Evolutionary conservation across 2,888 invertebrate species (phyloP).

Genomic region (Timandra comae): DNA sequence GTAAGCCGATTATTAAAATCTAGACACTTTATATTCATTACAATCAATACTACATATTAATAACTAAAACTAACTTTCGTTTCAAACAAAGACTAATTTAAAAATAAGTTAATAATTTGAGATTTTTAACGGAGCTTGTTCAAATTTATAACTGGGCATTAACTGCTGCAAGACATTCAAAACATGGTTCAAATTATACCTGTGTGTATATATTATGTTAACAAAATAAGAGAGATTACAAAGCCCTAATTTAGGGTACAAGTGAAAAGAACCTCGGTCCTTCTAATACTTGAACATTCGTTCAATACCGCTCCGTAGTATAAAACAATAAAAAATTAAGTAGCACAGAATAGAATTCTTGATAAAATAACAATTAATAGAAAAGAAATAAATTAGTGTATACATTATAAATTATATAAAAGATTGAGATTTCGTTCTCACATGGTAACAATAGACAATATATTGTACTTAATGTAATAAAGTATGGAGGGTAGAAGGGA

Average conservation of each 20-base stretch:
- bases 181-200: too few species aligned
- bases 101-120: too few species aligned
- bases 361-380: slow-evolving; percentile 5
- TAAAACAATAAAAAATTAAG: slow-evolving; percentile 26
- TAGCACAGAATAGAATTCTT: slow-evolving; percentile 5
- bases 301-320: slow-evolving; percentile 31
- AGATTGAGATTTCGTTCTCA: slow-evolving; percentile 8
- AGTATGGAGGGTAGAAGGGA: too few species aligned
- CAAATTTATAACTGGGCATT: too few species aligned
- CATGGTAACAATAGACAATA: slow-evolving; percentile 4
- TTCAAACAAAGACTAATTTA: too few species aligned
- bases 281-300: slow-evolving; percentile 67
- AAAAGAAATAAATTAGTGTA: background rate
- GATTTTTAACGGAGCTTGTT: too few species aligned
- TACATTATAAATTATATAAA: slow-evolving; percentile 2
- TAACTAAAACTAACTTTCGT: too few species aligned
- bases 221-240: slow-evolving; percentile 66
- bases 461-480: slow-evolving; percentile 12
- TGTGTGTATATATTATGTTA: too few species aligned
- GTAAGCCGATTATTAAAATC: too few species aligned
- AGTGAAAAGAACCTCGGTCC: slow-evolving; percentile 72
- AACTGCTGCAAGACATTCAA: too few species aligned
- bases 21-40: too few species aligned
- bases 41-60: too few species aligned
- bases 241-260: slow-evolving; percentile 77